These are phyloP conservation scores for Aldabrachelys gigantea DNA, from an alignment of 2,113 vertebrate species.

Conservation along the genomic window DNA sequence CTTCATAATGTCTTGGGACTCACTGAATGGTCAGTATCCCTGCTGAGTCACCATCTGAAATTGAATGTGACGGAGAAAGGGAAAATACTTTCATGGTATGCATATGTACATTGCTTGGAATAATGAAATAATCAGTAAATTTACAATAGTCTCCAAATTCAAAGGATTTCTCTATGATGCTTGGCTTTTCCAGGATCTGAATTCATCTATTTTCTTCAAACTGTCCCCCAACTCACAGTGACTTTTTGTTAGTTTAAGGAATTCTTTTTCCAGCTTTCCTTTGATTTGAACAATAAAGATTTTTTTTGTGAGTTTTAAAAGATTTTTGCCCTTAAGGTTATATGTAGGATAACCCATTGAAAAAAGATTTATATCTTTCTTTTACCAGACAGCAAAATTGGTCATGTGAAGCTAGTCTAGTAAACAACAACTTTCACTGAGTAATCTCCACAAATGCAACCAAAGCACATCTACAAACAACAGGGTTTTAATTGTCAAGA, in stretches of 20 bases:
- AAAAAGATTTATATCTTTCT: background rate
- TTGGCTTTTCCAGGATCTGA: background rate
- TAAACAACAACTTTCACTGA: background rate
- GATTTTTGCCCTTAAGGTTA: background rate
- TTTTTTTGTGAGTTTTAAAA: background rate
- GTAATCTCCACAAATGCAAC: background rate
- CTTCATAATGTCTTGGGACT: background rate
- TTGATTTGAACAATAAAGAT: background rate
- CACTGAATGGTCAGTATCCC: background rate
- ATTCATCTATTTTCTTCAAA: background rate
- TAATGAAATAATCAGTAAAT: background rate
- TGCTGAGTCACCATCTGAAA: slow-evolving; percentile 32
- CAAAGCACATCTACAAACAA: background rate
- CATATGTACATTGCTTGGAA: background rate
- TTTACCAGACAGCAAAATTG: background rate
- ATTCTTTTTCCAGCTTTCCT: background rate
- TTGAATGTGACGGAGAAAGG: background rate
- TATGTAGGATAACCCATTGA: background rate
- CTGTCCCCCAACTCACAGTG: fast-evolving
- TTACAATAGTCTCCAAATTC: background rate
- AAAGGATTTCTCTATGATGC: background rate
- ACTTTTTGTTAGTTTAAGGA: background rate
- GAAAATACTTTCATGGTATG: background rate
- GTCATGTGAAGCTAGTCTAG: background rate
- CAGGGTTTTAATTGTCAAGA: background rate